Conservation (phyloP, 2,797 vertebrate genomes). For the Nyctibius grandis region DNA sequence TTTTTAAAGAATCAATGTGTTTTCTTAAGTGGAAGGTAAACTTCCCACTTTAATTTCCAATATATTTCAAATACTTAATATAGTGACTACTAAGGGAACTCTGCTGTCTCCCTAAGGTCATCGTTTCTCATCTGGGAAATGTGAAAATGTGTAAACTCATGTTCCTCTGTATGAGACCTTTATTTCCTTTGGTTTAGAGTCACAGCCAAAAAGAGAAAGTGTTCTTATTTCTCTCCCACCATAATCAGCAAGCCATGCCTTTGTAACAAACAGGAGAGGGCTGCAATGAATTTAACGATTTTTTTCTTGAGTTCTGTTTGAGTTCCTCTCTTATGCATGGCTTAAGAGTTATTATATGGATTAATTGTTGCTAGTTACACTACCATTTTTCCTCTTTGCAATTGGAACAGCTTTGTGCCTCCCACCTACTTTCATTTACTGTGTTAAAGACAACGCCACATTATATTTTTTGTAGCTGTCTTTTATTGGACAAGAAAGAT, state of each 20-base stretch:
- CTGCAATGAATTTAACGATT: not conserved
- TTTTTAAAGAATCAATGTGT: not conserved
- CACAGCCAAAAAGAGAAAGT: not conserved
- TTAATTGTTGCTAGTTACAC: not conserved
- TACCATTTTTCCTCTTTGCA: not conserved
- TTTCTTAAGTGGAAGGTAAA: not conserved
- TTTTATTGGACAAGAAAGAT: not conserved
- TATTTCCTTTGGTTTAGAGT: not conserved
- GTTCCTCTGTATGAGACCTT: not conserved
- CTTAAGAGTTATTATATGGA: not conserved
- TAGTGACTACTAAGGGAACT: not conserved
- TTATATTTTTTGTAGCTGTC: not conserved
- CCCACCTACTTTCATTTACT: not conserved
- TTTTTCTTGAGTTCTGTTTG: not conserved
- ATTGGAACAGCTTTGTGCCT: not conserved
- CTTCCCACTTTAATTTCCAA: not conserved
- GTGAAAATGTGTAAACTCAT: not conserved
- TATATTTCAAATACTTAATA: not conserved
- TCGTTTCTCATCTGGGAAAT: not conserved
- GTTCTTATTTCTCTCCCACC: not conserved
- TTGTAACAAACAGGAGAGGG: not conserved
- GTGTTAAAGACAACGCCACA: not conserved
- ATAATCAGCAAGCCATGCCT: not conserved
- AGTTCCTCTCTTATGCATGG: not conserved
- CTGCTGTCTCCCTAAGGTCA: not conserved